A percentile compares a stretch with the other conserved stretches of the same genome.
These are phyloP conservation scores for Sesia bembeciformis DNA, from an alignment of 2,888 invertebrate genomes.

Conservation along the genomic window DNA sequence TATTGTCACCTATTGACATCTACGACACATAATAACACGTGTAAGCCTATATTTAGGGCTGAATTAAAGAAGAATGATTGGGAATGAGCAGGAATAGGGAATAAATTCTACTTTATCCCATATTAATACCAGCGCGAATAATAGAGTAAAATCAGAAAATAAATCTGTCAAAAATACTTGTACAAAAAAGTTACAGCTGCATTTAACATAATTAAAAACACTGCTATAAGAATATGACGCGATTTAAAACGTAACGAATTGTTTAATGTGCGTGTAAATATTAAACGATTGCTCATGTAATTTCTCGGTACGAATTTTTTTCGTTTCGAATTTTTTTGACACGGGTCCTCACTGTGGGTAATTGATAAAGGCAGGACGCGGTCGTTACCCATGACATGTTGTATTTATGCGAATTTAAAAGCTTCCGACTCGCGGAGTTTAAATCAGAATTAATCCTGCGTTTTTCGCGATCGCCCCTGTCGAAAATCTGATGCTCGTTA, in stretches of 20 bases:
- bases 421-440: conserved; percentile 53
- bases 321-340: conserved; percentile 41
- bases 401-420: conserved; percentile 69
- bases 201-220: too few species aligned
- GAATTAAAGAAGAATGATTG: too few species aligned
- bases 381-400: conserved; percentile 53
- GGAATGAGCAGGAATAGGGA: too few species aligned
- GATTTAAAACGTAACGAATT: not conserved
- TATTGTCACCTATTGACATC: too few species aligned
- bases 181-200: too few species aligned
- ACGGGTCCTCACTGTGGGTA: conserved; percentile 37
- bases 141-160: too few species aligned
- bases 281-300: conserved; percentile 38
- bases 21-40: too few species aligned
- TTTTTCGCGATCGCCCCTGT: conserved; percentile 40
- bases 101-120: too few species aligned
- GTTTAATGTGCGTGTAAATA: conserved; percentile 29
- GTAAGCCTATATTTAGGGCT: too few species aligned
- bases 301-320: conserved; percentile 14
- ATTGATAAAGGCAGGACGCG: conserved; percentile 62
- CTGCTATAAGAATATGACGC: too few species aligned
- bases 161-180: too few species aligned
- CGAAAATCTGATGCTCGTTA: conserved; percentile 39
- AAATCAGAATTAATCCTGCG: conserved; percentile 58
- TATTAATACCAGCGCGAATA: too few species aligned